Conservation (phyloP, 2,888 invertebrate genomes). For the Tetanocera ferruginea region DNA sequence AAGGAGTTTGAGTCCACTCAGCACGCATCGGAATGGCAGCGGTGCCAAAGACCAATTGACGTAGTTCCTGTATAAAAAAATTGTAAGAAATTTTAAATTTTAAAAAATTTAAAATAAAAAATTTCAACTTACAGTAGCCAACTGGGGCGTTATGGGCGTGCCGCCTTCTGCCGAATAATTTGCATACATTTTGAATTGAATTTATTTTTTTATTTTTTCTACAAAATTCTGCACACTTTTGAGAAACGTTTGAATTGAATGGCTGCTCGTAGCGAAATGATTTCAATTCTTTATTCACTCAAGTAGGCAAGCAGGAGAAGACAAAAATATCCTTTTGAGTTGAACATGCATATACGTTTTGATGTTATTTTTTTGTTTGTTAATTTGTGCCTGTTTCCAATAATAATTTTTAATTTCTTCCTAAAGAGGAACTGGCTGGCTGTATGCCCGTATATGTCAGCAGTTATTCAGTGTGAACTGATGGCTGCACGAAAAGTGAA, state of each 20-base stretch:
- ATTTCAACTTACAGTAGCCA: slow-evolving; percentile 74
- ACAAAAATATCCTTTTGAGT: slow-evolving; percentile 40
- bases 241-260: slow-evolving; percentile 17
- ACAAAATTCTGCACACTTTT: background rate
- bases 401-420: slow-evolving; percentile 24
- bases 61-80: slow-evolving; percentile 72
- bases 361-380: background rate
- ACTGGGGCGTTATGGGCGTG: slow-evolving; percentile 75
- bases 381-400: background rate
- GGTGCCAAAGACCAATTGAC: slow-evolving; percentile 77
- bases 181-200: slow-evolving; percentile 55
- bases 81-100: background rate
- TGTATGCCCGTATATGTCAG: background rate
- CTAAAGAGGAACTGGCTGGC: background rate
- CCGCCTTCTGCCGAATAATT: slow-evolving; percentile 72
- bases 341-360: background rate
- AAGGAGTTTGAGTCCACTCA: slow-evolving; percentile 80
- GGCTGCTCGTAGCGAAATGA: slow-evolving; percentile 36
- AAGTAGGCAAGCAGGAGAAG: background rate
- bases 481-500: slow-evolving; percentile 15
- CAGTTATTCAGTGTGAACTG: slow-evolving; percentile 10
- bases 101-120: background rate
- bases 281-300: slow-evolving; percentile 13
- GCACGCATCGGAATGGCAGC: slow-evolving; percentile 78
- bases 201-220: background rate